phyloP scores from a whole-genome alignment of 2,113 vertebrate species.

The Sapajus apella region DNA sequence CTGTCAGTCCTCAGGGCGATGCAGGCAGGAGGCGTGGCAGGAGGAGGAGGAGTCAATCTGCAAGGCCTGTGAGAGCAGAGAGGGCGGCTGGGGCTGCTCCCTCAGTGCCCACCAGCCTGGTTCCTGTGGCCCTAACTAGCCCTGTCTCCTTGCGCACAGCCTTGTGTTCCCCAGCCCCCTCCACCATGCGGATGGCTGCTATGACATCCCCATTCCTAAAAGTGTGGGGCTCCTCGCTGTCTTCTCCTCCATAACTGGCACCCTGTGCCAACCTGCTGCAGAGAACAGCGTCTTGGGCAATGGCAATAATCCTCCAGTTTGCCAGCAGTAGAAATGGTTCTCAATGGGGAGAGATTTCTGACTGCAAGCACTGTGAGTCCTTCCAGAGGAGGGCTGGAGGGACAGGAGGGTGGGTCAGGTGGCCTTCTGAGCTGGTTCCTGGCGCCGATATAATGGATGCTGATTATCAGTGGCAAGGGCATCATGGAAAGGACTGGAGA shows the following conservation, averaged over 20 bases:
- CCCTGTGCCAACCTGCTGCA: no score
- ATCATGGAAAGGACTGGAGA: background rate
- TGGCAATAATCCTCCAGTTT: background rate
- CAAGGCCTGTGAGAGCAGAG: background rate
- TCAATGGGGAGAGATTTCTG: background rate
- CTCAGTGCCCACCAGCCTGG: no score
- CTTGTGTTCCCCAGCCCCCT: no score
- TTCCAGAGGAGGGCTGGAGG: background rate
- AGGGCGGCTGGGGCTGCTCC: background rate
- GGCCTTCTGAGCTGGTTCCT: background rate
- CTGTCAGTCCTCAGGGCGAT: background rate
- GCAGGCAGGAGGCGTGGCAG: background rate
- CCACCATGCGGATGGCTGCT: accelerated
- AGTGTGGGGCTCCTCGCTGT: background rate
- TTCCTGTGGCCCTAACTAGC: background rate
- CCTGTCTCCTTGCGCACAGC: no score
- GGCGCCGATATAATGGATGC: background rate
- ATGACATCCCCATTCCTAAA: accelerated
- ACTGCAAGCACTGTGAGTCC: background rate
- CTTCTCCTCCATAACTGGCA: background rate
- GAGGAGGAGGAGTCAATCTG: background rate
- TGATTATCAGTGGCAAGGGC: background rate
- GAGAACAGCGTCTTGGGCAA: accelerated
- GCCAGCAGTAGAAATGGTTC: background rate
- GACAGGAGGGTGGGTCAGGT: background rate